Evolutionary conservation across 30 jellyfish, hydroid and myxozoan genomes (phyloP), one percentile per base, ranked within the genome.

Genomic region (Hydractinia symbiolongicarpus): DNA sequence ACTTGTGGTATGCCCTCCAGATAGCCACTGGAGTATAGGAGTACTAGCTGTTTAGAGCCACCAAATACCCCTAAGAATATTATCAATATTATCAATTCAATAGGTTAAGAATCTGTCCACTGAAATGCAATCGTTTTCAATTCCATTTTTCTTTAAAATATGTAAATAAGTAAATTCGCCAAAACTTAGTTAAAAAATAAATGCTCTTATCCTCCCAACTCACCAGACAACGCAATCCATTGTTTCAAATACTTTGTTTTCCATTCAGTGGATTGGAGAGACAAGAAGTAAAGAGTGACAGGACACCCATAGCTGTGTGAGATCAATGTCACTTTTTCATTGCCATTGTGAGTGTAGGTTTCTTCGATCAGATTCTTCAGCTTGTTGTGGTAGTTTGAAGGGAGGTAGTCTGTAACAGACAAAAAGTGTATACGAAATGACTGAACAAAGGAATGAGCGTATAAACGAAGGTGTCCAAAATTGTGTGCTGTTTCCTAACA

Each of bases 251-350:
- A 81, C n/a, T 64, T 70, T 9, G 17, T 4, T 69, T 81, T 81
- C 88, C 88, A 81, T 40, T 67, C 74, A 9, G 1, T 21, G 14
- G 54, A 14, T 81, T 21, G 73, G 50, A 20, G 30, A 50, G 86
- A 69, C 9, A 81, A 69, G 71, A 81, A 81, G 52, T 64, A 73
- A 17, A 82, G 17, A 13, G 82, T 74, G 13, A 82, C 66, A 10
- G 83, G 52, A 50, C 73, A 66, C 15, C 88, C 88, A 54, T 71
- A 82, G 66, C 90, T 71, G 83, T 74, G 90, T 6, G 90, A 82
- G 7, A 72, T 73, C 52, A 82, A 53, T 13, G 88, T 54, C 7
- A 71, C 83, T 17, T 60, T 11, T 82, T 73, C 19, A n/a, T 74
- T 74, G 1, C 80, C 79, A 50, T 71, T 82, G 54, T 13, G 15